Base-by-base conservation (phyloP, 2,113 vertebrate genomes). In the Prolemur simus region DNA sequence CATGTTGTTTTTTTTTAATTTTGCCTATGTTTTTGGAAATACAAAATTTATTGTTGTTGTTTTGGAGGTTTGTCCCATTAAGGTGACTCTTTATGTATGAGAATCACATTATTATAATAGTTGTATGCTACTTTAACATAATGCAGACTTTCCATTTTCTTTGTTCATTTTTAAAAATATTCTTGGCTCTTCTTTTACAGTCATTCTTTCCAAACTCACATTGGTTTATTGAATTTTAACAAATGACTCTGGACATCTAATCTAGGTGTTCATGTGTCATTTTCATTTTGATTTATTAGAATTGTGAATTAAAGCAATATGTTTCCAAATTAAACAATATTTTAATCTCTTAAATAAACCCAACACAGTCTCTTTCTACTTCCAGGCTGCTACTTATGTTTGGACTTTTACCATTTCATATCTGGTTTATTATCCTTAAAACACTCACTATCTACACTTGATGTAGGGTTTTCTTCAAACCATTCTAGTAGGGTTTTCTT, bases 201-300 rank as follows among this genome's bases (percentile, higher is more conserved):
- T 83, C n/a, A 82, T 96, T 96, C 77, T 85, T 95, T 76, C 76
- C 56, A 74, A 93, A 93, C 66, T 86, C 21, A 32, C 39, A 13
- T 39, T 60, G 25, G 11, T 74, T 74, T 64, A 11, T 64, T 91
- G 25, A 95, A 66, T 85, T 85, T 82, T 71, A 89, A 54, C 54
- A 95, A 93, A 52, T 60, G 20, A 78, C 21, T 80, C 25, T 32
- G 4, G 47, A 37, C 9, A 78, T 23, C 23, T 66, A 45, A 92
- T 60, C 4, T 42, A 78, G 3, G 2, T 87, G 32, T 54, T 77
- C 25, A 39, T 4, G 7, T 87, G 34, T 23, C 20, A 82, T 93
- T 89, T 77, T 58, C 15, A 66, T 39, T 85, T 71, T 56, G 21
- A 45, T 25, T 76, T 77, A 32, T 81, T 91, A 42, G 32, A 37